Evolutionary conservation across 2,888 invertebrate genomes (phyloP).

Genomic region (Euphydryas editha): DNA sequence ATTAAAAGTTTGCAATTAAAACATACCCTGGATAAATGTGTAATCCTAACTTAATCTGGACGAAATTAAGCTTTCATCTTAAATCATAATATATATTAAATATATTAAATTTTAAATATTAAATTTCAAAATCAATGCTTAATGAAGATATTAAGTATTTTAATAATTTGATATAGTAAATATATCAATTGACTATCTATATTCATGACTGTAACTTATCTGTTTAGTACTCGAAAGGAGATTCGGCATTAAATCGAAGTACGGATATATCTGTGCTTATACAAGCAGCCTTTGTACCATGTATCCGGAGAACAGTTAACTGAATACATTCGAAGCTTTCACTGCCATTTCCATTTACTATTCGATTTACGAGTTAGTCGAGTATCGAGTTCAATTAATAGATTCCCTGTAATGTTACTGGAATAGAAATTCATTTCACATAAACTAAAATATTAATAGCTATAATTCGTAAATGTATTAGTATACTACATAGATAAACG

Average conservation of each 20-base stretch:
- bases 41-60: too few relatives aligned
- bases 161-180: not conserved
- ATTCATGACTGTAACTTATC: conserved; percentile 4
- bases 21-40: too few relatives aligned
- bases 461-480: too few relatives aligned
- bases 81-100: too few relatives aligned
- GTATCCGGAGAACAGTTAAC: conserved; percentile 13
- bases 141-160: too few relatives aligned
- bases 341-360: conserved; percentile 22
- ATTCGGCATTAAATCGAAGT: not conserved
- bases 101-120: too few relatives aligned
- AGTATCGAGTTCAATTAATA: conserved; percentile 6
- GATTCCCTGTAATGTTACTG: not conserved
- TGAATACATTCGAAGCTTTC: conserved; percentile 38
- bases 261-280: conserved; percentile 1
- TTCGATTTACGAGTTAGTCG: not conserved
- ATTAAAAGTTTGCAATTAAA: too few relatives aligned
- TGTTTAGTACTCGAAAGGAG: not conserved
- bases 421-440: not conserved
- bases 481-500: too few relatives aligned
- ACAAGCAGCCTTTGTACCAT: conserved; percentile 19
- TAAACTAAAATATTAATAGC: not conserved
- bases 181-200: not conserved
- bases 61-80: too few relatives aligned
- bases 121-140: too few relatives aligned